phyloP scores from a whole-genome alignment of 2,113 vertebrate genomes.

The Urocitellus parryii region DNA sequence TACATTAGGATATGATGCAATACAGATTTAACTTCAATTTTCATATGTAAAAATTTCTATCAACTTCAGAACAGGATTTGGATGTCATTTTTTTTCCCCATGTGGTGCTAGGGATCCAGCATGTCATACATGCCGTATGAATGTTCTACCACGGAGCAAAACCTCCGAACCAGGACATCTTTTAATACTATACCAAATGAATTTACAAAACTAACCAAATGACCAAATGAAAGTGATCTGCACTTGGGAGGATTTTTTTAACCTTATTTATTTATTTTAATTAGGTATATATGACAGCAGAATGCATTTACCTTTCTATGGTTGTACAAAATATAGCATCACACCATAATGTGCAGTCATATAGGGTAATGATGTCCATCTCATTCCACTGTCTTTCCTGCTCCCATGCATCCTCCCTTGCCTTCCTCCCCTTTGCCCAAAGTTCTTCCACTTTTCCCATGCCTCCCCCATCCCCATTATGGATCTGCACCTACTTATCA shows the following conservation, averaged over 20 bases:
- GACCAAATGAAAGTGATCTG: not conserved
- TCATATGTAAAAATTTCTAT: not conserved
- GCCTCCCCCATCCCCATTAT: too few relatives aligned
- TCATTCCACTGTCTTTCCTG: too few relatives aligned
- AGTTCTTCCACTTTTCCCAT: too few relatives aligned
- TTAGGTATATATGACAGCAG: too few relatives aligned
- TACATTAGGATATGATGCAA: not conserved
- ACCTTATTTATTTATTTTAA: too few relatives aligned
- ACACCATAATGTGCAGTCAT: too few relatives aligned
- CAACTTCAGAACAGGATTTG: not conserved
- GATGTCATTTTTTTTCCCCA: not conserved
- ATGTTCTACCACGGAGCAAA: not conserved
- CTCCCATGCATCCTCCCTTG: too few relatives aligned
- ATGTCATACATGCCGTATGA: not conserved
- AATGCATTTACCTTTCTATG: too few relatives aligned
- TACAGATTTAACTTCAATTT: not conserved
- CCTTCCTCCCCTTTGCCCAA: too few relatives aligned
- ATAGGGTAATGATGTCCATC: too few relatives aligned
- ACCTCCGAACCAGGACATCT: not conserved
- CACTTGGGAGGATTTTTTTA: not conserved
- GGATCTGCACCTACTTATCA: too few relatives aligned
- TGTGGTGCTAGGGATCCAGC: not conserved
- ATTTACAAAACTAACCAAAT: conserved; percentile 19
- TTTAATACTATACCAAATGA: not conserved
- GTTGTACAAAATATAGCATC: too few relatives aligned